Evolutionary conservation across 2,888 invertebrate species (phyloP), one percentile per base, ranked within the genome.

Genomic region (Hyles lineata): DNA sequence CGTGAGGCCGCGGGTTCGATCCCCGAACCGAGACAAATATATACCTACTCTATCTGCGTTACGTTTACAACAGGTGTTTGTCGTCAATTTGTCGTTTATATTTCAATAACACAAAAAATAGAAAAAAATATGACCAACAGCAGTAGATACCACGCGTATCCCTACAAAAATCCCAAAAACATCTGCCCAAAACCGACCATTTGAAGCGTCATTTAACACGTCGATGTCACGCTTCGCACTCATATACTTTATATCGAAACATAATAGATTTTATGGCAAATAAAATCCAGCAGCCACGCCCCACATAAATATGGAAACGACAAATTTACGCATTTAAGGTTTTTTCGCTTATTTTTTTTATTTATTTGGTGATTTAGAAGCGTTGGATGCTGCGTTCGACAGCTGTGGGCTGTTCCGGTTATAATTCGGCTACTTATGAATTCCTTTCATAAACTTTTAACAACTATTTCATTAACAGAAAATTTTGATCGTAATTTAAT

Each of bases 221-320:
- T 78, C 78, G 76, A 75, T 82, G 90, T 87, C 91, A 93, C 92
- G 91, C 91, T 91, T 93, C 89, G 87, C 91, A 90, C 92, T 90
- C 90, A 92, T 91, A 90, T 92, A 92, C 91, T 92, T 92, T 90
- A 90, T 91, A 87, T 89, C 85, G 89, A 89, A 88, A 86, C 88
- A 91, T 83, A 88, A 90, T 89, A 89, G 86, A 93, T 93, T 92
- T 89, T 87, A 92, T 89, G 93, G 87, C 92, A 92, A 92, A 94
- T 92, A 92, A 92, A 93, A 92, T 89, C 82, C 81, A 80, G n/a
- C 55, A 77, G 87, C 80, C 87, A 82, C 86, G 92, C 90, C 93
- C 93, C 80, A 73, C 72, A 74, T 79, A 78, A 82, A 90, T 91
- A 87, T 86, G 84, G 85, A 80, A 77, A 72, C 79, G 80, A 83